Evolutionary conservation across 2,888 invertebrate genomes (phyloP), one percentile per base, ranked within the genome.

Genomic region (Seira ritae): DNA sequence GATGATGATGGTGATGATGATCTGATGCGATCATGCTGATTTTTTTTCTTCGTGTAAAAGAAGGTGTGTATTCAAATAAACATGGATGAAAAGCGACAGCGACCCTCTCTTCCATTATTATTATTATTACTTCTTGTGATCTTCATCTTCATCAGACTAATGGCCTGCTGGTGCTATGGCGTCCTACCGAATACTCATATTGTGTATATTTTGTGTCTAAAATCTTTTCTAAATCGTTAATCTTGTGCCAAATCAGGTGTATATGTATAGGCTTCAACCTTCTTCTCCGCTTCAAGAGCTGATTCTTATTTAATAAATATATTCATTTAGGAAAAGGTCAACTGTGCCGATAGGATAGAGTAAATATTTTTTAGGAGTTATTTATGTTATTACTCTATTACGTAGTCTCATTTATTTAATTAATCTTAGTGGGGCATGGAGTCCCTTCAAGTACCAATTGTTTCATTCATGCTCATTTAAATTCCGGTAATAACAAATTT

Each of bases 401-500:
- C 42, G 8, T 62, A 2, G 20, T 20, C 62, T n/a, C 62, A 62
- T 62, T 62, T 62, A 62, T 8, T 62, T 62, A 62, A 62, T 62
- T 62, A 62, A 20, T 62, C 62, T 20, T 62, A 19, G 62, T 20
- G 22, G 62, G 62, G 62, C 10, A 62, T 62, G 1, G 22, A 22
- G 62, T 22, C 22, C 20, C 20, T 8, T 62, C 20, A 20, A 62
- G 62, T 62, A 20, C 10, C 20, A n/a, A 19, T 62, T 20, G 20
- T 20, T 19, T 62, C 62, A 8, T 3, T 20, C 10, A 50, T n/a
- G 15, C 50, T n/a, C 8, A 62, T 62, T 62, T 62, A 20, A 62
- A 62, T 62, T 62, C 62, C 62, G 22, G 62, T 62, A 62, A 62
- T 62, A n/a, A n/a, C n/a, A n/a, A n/a, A n/a, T n/a, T n/a, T n/a